A percentile compares a stretch with the other conserved stretches of the same genome.
Evolutionary conservation across 2,113 vertebrate species (phyloP).

Genomic region (Proteles cristata): DNA sequence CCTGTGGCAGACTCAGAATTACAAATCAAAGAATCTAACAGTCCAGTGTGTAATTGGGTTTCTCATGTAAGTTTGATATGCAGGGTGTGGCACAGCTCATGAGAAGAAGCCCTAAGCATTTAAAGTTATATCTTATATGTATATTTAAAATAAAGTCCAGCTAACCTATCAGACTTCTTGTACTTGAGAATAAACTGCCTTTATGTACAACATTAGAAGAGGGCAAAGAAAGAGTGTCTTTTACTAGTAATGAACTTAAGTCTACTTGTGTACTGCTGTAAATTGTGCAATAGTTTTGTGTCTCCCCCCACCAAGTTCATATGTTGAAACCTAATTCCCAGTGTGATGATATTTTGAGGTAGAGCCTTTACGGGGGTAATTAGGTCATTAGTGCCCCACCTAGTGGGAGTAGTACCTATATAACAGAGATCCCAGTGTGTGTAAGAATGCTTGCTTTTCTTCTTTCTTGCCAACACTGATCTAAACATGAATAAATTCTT

Average conservation of each 20-base stretch:
- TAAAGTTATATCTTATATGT: background rate
- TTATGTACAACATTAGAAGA: background rate
- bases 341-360: background rate
- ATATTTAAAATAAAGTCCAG: conserved; percentile 20
- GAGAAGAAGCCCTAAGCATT: background rate
- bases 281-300: background rate
- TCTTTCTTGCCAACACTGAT: background rate
- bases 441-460: background rate
- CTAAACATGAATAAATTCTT: background rate
- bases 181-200: background rate
- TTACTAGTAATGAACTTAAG: background rate
- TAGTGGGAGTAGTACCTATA: too few species aligned
- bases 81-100: background rate
- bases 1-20: background rate
- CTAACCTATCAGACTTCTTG: background rate
- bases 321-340: background rate
- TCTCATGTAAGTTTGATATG: background rate
- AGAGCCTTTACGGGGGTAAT: background rate
- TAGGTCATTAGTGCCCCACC: background rate
- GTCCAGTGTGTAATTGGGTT: background rate
- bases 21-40: conserved; percentile 53
- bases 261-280: background rate
- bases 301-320: background rate
- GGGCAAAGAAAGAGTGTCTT: background rate
- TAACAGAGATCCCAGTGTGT: background rate